Base-by-base conservation (phyloP, 1,140 invertebrate genomes). In the Drosophila baimaii region DNA sequence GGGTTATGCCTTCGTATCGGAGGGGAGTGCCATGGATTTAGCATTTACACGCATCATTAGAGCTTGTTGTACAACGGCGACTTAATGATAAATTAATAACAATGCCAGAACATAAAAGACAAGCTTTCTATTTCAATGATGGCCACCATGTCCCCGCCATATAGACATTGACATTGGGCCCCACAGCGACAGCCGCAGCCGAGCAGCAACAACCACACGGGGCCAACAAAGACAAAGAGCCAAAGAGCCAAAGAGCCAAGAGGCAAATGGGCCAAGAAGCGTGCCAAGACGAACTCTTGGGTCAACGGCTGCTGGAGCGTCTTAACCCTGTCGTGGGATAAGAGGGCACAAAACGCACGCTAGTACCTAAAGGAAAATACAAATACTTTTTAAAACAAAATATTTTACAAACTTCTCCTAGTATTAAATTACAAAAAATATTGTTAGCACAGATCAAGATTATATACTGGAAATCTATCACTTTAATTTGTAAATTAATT, bases 1-100 rank as follows among this genome's bases (percentile, higher is more conserved):
- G 10, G 10, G 29, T 17, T 39, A 21, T 35, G 41, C 57, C 15
- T 15, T 62, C 23, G 23, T 15, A 8, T 33, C 23, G n/a, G 15
- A 23, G 37, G 46, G 17, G 41, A n/a, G 46, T 68, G 37, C 64
- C 51, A 69, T 64, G 79, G 66, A 58, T 62, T 88, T 86, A 73
- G 79, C 83, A 88, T 86, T 88, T 80, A 88, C 79, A 88, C 39
- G 83, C 71, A 83, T 88, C 83, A 88, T 88, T 88, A 88, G 76
- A 79, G 72, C 72, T 21, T 81, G 82, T 86, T 82, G 79, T 75
- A 81, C 81, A 78, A 58, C 64, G 64, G 31, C 43, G 49, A 55
- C 64, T 63, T 73, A 70, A 88, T 88, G 79, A 88, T 86, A 83
- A 80, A 88, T 88, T 88, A 79, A 88, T 78, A 77, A 79, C 83